phyloP scores from a whole-genome alignment of 2,113 vertebrate genomes.

The Oncorhynchus keta region DNA sequence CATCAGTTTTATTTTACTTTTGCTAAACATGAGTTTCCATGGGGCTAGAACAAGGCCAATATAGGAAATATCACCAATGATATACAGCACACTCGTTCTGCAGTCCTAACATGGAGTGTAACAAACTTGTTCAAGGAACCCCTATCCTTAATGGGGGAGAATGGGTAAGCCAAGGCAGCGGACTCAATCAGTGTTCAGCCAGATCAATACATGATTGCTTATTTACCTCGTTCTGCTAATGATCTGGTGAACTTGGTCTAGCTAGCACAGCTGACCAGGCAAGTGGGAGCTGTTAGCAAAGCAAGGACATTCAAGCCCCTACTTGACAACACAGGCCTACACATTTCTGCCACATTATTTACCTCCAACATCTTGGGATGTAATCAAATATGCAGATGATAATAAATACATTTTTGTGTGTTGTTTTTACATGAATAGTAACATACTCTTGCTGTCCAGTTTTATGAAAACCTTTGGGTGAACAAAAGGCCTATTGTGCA shows the following conservation, averaged over 20 bases:
- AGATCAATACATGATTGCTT: not conserved
- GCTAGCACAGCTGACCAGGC: not conserved
- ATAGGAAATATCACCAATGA: no score
- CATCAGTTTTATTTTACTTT: no score
- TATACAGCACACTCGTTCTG: no score
- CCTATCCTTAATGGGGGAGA: not conserved
- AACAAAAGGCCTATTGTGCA: slow-evolving; percentile 79
- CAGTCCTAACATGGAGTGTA: no score
- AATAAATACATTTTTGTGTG: not conserved
- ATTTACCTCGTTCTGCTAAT: not conserved
- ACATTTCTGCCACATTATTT: slow-evolving; percentile 11
- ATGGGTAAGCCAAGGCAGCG: not conserved
- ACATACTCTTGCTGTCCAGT: not conserved
- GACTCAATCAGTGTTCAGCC: not conserved
- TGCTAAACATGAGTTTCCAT: no score
- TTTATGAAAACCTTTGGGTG: slow-evolving; percentile 14
- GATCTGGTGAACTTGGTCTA: not conserved
- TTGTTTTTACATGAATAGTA: not conserved
- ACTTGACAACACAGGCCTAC: slow-evolving; percentile 43
- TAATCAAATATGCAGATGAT: no score
- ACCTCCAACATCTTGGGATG: not conserved
- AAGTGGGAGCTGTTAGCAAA: not conserved
- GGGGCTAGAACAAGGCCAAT: no score
- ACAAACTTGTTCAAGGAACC: no score
- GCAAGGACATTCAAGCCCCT: not conserved